These are phyloP conservation scores for Cryptus viduatorius DNA, from an alignment of 2,888 invertebrate species.

Conservation along the genomic window DNA sequence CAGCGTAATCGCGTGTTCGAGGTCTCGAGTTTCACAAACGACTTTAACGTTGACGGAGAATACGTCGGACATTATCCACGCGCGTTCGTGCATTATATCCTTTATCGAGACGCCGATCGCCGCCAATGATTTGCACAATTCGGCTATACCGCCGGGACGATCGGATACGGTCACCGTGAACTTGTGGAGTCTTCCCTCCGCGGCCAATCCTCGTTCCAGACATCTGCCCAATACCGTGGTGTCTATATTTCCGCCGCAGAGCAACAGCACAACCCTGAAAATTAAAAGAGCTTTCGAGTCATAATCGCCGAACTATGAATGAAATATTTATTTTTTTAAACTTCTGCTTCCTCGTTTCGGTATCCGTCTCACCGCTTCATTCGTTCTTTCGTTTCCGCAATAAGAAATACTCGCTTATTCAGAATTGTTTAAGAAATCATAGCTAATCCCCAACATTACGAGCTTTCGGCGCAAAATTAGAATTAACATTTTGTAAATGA, in stretches of 20 bases:
- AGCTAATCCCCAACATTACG: too few relatives aligned
- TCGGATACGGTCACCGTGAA: conserved; percentile 93
- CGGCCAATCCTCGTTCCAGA: conserved; percentile 94
- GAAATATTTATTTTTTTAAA: not conserved
- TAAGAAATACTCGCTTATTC: too few relatives aligned
- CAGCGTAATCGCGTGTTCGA: conserved; percentile 90
- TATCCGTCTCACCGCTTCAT: too few relatives aligned
- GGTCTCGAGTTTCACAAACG: conserved; percentile 95
- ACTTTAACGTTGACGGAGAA: conserved; percentile 94
- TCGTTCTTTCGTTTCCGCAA: too few relatives aligned
- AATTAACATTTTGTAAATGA: too few relatives aligned
- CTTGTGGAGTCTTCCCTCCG: conserved; percentile 92
- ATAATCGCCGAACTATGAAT: not conserved
- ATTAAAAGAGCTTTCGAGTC: not conserved
- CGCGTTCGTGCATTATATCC: conserved; percentile 97
- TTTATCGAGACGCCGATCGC: conserved; percentile 95
- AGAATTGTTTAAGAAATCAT: too few relatives aligned
- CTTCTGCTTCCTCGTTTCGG: too few relatives aligned
- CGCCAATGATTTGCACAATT: conserved; percentile 91
- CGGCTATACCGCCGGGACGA: conserved; percentile 95
- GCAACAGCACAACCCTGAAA: conserved; percentile 92
- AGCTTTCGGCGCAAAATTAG: too few relatives aligned
- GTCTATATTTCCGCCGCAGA: conserved; percentile 97
- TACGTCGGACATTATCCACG: conserved; percentile 96
- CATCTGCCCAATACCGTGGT: conserved; percentile 95